Percentiles rank a stretch among this genome's conserved stretches.
Evolutionary conservation across 1,140 invertebrate genomes (phyloP).

Genomic region (Scaptomyza graminum): DNA sequence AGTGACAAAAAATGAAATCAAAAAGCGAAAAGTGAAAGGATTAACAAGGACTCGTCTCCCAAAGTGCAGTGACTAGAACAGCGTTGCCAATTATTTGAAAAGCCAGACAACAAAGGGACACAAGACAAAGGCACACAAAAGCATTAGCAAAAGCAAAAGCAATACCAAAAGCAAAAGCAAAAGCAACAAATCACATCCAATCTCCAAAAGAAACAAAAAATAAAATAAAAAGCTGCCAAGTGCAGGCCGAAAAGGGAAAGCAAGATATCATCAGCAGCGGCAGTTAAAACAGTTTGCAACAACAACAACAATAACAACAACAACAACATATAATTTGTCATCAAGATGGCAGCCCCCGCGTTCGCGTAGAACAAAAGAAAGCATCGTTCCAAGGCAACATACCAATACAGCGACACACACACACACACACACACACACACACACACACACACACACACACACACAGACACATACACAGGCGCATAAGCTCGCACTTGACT

Average conservation of each 20-base stretch:
- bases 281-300: conserved; percentile 49
- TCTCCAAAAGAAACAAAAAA: conserved; percentile 58
- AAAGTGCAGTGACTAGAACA: conserved; percentile 1
- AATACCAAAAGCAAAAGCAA: background rate
- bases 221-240: conserved; percentile 33
- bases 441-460: conserved; percentile 27
- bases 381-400: conserved; percentile 34
- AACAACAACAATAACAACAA: conserved; percentile 46
- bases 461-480: conserved; percentile 61
- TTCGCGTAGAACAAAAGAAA: conserved; percentile 68
- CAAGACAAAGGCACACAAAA: conserved; percentile 22
- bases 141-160: conserved; percentile 31
- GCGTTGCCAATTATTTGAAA: conserved; percentile 47
- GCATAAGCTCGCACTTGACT: conserved; percentile 75
- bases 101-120: conserved; percentile 48
- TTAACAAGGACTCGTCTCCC: too few species aligned
- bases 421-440: conserved; percentile 14
- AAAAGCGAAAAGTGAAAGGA: conserved; percentile 31
- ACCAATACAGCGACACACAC: conserved; percentile 37
- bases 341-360: conserved; percentile 49
- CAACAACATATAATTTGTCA: conserved; percentile 64
- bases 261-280: conserved; percentile 28
- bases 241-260: conserved; percentile 32
- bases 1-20: conserved; percentile 13
- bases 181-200: conserved; percentile 48